phyloP scores from a whole-genome alignment of 64 coral and sea anemone genomes.

The Montipora efflorescens region DNA sequence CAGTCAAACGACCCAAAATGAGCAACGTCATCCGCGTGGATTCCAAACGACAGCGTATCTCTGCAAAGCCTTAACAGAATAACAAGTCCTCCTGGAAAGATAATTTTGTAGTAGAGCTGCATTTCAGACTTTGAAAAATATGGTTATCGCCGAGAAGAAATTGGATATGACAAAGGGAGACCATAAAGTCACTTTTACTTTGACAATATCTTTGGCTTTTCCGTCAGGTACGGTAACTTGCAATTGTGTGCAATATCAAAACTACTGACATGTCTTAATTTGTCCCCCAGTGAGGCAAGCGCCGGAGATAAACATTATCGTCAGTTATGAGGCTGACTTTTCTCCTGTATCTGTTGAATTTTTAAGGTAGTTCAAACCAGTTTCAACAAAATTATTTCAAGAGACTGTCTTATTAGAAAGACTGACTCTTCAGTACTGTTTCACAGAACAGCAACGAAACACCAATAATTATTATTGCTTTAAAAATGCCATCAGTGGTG shows the following conservation, averaged over 20 bases:
- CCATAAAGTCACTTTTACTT: slow-evolving; percentile 93
- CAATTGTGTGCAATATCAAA: neutral
- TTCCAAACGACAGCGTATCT: too few species aligned
- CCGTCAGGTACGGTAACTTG: slow-evolving; percentile 70
- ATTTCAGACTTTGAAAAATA: neutral
- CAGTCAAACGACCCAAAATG: too few species aligned
- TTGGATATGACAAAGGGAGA: slow-evolving; percentile 63
- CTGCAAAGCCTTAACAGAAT: neutral
- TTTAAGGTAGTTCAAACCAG: too few species aligned
- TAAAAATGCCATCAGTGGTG: too few species aligned
- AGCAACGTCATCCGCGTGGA: neutral
- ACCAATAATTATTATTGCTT: too few species aligned
- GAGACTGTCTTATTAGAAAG: too few species aligned
- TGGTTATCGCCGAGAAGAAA: slow-evolving; percentile 57
- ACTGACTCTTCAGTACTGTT: too few species aligned
- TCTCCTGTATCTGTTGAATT: too few species aligned
- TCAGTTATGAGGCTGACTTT: too few species aligned
- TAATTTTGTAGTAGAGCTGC: neutral
- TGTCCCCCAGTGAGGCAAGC: neutral
- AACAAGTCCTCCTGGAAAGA: neutral
- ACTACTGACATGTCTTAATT: neutral
- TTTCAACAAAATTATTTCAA: too few species aligned
- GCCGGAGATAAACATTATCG: too few species aligned
- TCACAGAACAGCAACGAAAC: too few species aligned
- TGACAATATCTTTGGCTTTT: slow-evolving; percentile 90